Base-by-base conservation (phyloP, 1,140 invertebrate genomes). In the Lordiphosa stackelbergi region DNA sequence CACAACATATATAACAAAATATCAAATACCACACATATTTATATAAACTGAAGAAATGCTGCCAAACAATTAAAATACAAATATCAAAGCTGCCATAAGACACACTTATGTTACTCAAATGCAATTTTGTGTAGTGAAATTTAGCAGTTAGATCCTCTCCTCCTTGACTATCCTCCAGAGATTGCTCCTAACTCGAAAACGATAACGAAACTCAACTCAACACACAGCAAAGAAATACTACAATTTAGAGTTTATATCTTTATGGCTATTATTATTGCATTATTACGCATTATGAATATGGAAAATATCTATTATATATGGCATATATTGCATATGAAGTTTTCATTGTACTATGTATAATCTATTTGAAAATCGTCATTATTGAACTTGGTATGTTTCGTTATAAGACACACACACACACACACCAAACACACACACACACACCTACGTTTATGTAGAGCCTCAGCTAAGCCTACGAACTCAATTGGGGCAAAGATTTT, bases 331-430 rank as follows among this genome's bases (percentile, higher is more conserved):
- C 69, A 79, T 79, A 79, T 79, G 75, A 79, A 79, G 75, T 79
- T 79, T 79, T 79, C 75, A 79, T 79, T 79, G 71, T 79, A 79
- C 63, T 79, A 79, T 73, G 74, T 78, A 81, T 83, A 83, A 75
- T 83, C 75, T 79, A 79, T 77, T 77, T 75, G 63, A 77, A 61
- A 69, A 45, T 69, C 54, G 36, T 46, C 55, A 69, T 69, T 65
- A 65, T 83, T 81, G 54, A 79, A 75, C 77, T 73, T 72, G 81
- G 71, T 75, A 79, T 83, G 75, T 79, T 79, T 79, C 75, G 75
- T 79, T 79, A 79, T 71, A 64, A 22, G 37, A 73, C 55, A 54
- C 41, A 41, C 53, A 58, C 35, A 64, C 66, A 49, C 36, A 60
- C 53, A 52, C 41, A 59, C 52, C 63, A 59, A 36, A 35, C 37